A percentile compares a stretch with the other conserved stretches of the same genome.
phyloP scores from a whole-genome alignment of 2,113 vertebrate genomes.

The western clawed frog (Xenopus tropicalis) region UCB_Xtro_10.0 CM004450.2:97056501-97057000 shows the following conservation, averaged over 20 bases:
- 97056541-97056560: constrained; percentile 71
- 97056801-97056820: constrained; percentile 50
- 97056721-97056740: constrained; percentile 49
- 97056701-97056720: constrained; percentile 63
- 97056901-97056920: background rate
- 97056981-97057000: background rate
- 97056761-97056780: constrained; percentile 48
- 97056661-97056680: constrained; percentile 55
- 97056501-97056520: constrained; percentile 71
- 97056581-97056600: constrained; percentile 62
- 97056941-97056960: background rate
- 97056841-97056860: constrained; percentile 47
- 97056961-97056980: constrained; percentile 11
- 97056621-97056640: constrained; percentile 60
- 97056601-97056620: constrained; percentile 67
- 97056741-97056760: constrained; percentile 45
- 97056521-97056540: constrained; percentile 63
- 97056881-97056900: background rate
- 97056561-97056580: constrained; percentile 61
- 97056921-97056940: constrained; percentile 2
- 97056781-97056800: constrained; percentile 55
- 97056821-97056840: constrained; percentile 46
- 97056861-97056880: constrained; percentile 28
- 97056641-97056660: constrained; percentile 62
- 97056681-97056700: constrained; percentile 52